A percentile compares a stretch with the other conserved stretches of the same genome.
These are phyloP conservation scores for Macaca mulatta DNA, from an alignment of 2,113 vertebrate species.

Conservation along the genomic window DNA sequence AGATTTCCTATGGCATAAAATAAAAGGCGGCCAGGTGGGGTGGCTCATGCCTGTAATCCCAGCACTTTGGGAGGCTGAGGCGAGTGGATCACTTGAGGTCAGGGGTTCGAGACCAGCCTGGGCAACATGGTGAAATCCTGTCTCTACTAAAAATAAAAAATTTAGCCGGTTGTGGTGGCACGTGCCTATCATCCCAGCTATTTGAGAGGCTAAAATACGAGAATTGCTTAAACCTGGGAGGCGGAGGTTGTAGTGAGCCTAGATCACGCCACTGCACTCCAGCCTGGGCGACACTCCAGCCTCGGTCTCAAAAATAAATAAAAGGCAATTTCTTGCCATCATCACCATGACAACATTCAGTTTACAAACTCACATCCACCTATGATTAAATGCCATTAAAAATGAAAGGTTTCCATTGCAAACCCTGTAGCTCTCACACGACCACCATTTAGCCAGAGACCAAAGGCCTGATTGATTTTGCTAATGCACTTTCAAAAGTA, in stretches of 20 bases:
- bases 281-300: background rate
- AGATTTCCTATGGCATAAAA: background rate
- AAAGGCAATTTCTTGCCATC: constrained; percentile 21
- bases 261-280: too few species aligned
- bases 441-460: background rate
- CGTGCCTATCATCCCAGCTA: too few species aligned
- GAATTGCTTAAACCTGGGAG: too few species aligned
- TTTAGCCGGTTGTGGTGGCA: too few species aligned
- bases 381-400: constrained; percentile 3
- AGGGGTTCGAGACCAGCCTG: too few species aligned
- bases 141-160: too few species aligned
- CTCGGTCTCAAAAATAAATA: background rate
- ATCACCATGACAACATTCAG: constrained; percentile 51
- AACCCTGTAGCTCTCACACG: rapidly evolving
- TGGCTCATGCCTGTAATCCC: too few species aligned
- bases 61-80: too few species aligned
- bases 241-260: too few species aligned
- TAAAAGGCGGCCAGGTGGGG: background rate
- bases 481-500: background rate
- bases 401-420: background rate
- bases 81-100: too few species aligned
- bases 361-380: background rate
- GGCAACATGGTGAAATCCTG: too few species aligned
- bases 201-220: too few species aligned
- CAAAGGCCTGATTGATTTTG: background rate